A percentile compares a stretch with the other conserved stretches of the same genome.
phyloP scores from a whole-genome alignment of 2,113 vertebrate genomes.

The Salminus brasiliensis region DNA sequence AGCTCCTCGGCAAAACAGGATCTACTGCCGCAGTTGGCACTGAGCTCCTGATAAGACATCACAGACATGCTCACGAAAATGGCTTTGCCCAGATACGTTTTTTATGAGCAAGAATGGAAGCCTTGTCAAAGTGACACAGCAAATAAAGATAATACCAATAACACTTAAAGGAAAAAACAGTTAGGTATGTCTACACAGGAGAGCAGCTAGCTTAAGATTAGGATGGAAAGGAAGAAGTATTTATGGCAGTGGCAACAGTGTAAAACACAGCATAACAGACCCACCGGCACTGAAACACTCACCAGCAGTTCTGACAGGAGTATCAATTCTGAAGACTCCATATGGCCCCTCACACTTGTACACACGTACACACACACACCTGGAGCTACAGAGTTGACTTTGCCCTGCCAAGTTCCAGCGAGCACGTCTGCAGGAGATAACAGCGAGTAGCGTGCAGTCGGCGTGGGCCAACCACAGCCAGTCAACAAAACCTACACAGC shows the following conservation, averaged over 20 bases:
- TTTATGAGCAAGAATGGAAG: background rate
- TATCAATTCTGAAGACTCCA: slow-evolving; percentile 40
- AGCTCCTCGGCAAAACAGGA: slow-evolving; percentile 19
- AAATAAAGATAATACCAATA: background rate
- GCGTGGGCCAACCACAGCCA: slow-evolving; percentile 12
- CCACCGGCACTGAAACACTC: no score
- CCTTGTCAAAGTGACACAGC: background rate
- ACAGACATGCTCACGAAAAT: background rate
- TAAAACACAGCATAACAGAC: no score
- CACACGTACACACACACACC: slow-evolving; percentile 10
- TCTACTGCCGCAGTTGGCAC: slow-evolving; percentile 6
- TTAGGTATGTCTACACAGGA: no score
- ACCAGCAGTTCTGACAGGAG: background rate
- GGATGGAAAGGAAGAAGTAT: no score
- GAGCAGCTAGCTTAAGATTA: no score
- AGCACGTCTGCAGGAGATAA: slow-evolving; percentile 65
- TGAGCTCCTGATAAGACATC: background rate
- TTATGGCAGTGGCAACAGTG: no score
- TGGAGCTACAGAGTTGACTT: slow-evolving; percentile 63
- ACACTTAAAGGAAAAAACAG: background rate
- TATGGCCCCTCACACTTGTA: slow-evolving; percentile 15
- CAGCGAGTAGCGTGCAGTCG: slow-evolving; percentile 9
- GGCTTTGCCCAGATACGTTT: background rate
- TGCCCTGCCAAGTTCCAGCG: slow-evolving; percentile 61
- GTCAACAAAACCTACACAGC: slow-evolving; percentile 58